These are phyloP conservation scores for Fukomys damarensis DNA, from an alignment of 2,113 vertebrate genomes.

Conservation along the genomic window DNA sequence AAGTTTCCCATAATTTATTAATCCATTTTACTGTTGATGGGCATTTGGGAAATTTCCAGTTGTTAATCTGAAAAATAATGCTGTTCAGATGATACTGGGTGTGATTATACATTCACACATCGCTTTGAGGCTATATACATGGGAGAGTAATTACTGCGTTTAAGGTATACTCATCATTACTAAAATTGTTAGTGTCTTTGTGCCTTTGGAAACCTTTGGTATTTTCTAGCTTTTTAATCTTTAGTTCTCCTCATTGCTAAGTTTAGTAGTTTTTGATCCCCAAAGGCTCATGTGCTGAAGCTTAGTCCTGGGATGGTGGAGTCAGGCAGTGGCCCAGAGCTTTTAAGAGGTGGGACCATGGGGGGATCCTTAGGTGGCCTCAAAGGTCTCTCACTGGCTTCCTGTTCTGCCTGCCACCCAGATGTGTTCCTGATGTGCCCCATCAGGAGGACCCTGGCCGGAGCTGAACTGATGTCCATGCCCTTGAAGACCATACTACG, in stretches of 20 bases:
- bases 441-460: neutral
- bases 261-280: too few relatives aligned
- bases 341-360: too few relatives aligned
- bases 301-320: too few relatives aligned
- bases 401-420: neutral
- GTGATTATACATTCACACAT: accelerated
- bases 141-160: accelerated
- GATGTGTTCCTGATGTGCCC: accelerated
- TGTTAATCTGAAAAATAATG: neutral
- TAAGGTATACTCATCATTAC: neutral
- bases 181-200: accelerated
- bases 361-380: too few relatives aligned
- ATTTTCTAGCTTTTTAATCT: neutral
- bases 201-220: neutral
- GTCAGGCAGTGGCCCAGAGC: too few relatives aligned
- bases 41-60: neutral
- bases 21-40: neutral
- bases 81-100: too few relatives aligned
- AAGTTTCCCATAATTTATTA: too few relatives aligned
- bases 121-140: accelerated
- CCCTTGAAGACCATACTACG: neutral
- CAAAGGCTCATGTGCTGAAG: neutral
- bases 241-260: neutral
- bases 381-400: neutral
- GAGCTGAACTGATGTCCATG: too few relatives aligned